A percentile compares a stretch with the other conserved stretches of the same genome.
Evolutionary conservation across 2,113 vertebrate genomes (phyloP).

Genomic region (Chloropsis hardwickii): DNA sequence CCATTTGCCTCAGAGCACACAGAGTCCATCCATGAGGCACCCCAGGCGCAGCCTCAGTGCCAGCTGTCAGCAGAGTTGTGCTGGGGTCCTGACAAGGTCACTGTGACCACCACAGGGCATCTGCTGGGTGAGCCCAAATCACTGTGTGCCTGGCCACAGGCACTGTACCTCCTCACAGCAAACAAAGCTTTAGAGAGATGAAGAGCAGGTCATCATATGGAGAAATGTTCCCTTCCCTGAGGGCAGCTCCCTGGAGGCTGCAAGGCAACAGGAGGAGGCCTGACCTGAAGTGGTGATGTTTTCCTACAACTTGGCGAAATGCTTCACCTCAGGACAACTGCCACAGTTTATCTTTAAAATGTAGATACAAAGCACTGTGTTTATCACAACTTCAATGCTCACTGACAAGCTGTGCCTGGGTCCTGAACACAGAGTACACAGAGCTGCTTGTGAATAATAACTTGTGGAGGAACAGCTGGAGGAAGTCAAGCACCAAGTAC

Average conservation of each 20-base stretch:
- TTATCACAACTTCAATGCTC: not conserved
- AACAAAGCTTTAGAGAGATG: not conserved
- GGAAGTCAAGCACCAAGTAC: not conserved
- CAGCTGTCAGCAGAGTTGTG: not conserved
- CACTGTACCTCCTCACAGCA: not conserved
- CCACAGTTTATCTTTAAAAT: not conserved
- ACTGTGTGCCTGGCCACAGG: not conserved
- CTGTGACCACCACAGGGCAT: not conserved
- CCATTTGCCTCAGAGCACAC: not conserved
- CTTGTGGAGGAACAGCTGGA: not conserved
- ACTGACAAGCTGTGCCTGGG: not conserved
- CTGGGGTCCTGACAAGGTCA: not conserved
- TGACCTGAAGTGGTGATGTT: not conserved
- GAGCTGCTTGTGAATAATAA: not conserved
- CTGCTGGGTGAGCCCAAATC: not conserved
- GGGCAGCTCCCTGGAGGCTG: not conserved
- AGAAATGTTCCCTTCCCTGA: not conserved
- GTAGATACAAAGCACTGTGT: not conserved
- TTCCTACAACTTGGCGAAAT: not conserved
- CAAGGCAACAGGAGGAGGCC: not conserved
- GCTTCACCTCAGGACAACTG: not conserved
- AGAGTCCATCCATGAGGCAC: not conserved
- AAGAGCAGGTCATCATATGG: not conserved
- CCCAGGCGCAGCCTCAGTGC: fast-evolving
- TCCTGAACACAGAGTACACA: not conserved